Conservation (phyloP, 2,888 invertebrate genomes). For the Andricus quercusramuli region DNA sequence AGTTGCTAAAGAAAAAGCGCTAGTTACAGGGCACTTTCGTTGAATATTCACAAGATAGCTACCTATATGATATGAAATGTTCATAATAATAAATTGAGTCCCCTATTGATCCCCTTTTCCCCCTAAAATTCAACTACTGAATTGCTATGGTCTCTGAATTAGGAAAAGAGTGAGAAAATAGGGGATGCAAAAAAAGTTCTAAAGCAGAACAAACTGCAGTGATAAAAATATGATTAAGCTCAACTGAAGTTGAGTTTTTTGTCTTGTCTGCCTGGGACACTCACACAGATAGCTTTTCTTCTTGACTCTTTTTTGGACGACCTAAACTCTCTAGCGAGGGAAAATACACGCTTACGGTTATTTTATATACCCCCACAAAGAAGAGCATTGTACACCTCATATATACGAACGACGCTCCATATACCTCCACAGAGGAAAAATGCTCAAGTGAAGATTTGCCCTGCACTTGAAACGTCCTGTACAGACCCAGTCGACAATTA, state of each 20-base stretch:
- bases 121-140: no score
- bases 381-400: neutral
- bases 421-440: neutral
- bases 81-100: no score
- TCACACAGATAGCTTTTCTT: slow-evolving; percentile 2
- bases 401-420: neutral
- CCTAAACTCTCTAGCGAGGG: neutral
- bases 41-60: no score
- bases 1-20: no score
- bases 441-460: slow-evolving; percentile 26
- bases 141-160: no score
- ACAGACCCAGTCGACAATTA: slow-evolving; percentile 20
- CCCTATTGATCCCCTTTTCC: no score
- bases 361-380: neutral
- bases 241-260: neutral
- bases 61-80: no score
- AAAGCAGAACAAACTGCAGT: neutral
- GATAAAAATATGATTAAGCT: slow-evolving; percentile 9
- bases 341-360: neutral
- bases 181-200: neutral
- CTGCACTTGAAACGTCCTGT: slow-evolving; percentile 31
- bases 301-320: neutral
- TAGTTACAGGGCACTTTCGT: no score
- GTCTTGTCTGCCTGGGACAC: neutral
- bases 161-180: no score